Evolutionary conservation across 1,140 invertebrate species (phyloP).

Genomic region (Brachionus sp.): DNA sequence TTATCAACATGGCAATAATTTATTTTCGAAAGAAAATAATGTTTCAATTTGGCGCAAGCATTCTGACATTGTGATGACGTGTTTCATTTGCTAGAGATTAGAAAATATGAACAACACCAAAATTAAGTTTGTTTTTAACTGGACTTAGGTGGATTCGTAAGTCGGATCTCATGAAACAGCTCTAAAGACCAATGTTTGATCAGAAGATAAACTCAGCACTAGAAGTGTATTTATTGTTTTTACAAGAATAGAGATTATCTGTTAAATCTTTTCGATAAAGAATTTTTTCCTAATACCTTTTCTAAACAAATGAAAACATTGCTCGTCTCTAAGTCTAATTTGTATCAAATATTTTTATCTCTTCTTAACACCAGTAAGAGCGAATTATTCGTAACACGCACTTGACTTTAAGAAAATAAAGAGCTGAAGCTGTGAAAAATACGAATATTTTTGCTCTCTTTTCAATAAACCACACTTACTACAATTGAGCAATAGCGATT

Average conservation of each 20-base stretch:
- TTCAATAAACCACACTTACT: slow-evolving; percentile 43
- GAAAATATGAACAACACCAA: neutral
- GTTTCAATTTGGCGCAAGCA: no score
- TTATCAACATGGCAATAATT: no score
- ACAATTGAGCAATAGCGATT: slow-evolving; percentile 31
- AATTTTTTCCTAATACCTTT: neutral
- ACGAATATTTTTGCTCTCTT: neutral
- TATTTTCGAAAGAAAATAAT: no score
- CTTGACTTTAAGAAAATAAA: slow-evolving; percentile 29
- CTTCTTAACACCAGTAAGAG: neutral
- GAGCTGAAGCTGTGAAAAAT: slow-evolving; percentile 42
- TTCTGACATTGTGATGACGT: no score
- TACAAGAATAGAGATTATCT: slow-evolving; percentile 21
- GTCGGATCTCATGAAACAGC: slow-evolving; percentile 16
- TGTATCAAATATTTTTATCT: slow-evolving; percentile 44
- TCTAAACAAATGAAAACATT: neutral
- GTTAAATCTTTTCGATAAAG: neutral
- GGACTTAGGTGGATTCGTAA: neutral
- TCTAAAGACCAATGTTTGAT: slow-evolving; percentile 31
- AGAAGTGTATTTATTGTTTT: slow-evolving; percentile 22
- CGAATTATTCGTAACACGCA: slow-evolving; percentile 9
- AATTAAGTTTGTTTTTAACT: neutral
- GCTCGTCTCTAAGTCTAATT: slow-evolving; percentile 16
- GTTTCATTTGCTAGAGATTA: no score
- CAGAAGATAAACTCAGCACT: neutral